These are phyloP conservation scores for Helleia helle DNA, from an alignment of 2,888 invertebrate genomes.

Conservation along the genomic window DNA sequence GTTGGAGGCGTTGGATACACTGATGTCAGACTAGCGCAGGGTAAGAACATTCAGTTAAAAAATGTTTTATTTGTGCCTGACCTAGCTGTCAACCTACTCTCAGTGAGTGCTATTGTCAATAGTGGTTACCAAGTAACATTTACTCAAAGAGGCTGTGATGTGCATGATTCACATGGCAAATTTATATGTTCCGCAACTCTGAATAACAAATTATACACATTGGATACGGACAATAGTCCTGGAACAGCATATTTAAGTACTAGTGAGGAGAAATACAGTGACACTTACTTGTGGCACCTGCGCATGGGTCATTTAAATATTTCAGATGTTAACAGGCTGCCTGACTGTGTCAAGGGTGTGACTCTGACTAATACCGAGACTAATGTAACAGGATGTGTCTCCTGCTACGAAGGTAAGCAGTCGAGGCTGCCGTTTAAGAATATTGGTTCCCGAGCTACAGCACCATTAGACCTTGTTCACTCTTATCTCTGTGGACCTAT, in stretches of 20 bases:
- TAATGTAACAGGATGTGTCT: constrained; percentile 13
- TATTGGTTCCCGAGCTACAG: constrained; percentile 16
- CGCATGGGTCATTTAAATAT: constrained; percentile 10
- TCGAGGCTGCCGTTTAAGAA: constrained; percentile 17
- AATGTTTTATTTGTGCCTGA: too few species aligned
- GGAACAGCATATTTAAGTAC: too few species aligned
- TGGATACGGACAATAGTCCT: too few species aligned
- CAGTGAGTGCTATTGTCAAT: background rate
- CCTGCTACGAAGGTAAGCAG: constrained; percentile 19
- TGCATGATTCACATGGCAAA: background rate
- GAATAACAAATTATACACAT: background rate
- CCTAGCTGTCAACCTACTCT: constrained; percentile 11
- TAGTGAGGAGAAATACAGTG: background rate
- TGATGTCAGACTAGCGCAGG: too few species aligned
- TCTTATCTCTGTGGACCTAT: constrained; percentile 20
- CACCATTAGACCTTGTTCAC: constrained; percentile 16
- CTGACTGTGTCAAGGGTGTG: constrained; percentile 16
- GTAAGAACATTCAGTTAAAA: too few species aligned
- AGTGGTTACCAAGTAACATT: background rate
- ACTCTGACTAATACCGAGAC: constrained; percentile 6
- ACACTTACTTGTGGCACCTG: constrained; percentile 9
- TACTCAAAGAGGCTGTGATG: background rate
- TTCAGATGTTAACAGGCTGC: constrained; percentile 8
- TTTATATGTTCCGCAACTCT: background rate
- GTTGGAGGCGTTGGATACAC: too few species aligned